phyloP scores from a whole-genome alignment of 2,888 invertebrate genomes.

The Amiota communis region DNA sequence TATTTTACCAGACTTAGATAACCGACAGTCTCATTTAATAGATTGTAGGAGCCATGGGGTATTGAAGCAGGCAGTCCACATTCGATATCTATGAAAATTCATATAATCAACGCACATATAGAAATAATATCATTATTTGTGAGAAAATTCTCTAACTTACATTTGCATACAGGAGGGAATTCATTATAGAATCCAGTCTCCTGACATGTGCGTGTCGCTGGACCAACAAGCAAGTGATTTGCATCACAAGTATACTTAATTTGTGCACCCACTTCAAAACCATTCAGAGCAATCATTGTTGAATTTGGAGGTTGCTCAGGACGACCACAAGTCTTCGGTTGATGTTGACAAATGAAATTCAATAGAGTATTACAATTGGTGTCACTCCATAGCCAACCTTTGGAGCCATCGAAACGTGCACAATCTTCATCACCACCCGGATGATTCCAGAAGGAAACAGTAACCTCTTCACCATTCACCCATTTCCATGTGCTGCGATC shows the following conservation, averaged over 20 bases:
- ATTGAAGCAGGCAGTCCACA: slow-evolving; percentile 93
- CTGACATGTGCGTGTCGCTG: slow-evolving; percentile 86
- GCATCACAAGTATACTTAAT: slow-evolving; percentile 90
- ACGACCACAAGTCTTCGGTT: slow-evolving; percentile 91
- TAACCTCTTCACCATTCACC: slow-evolving; percentile 90
- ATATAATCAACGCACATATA: not conserved
- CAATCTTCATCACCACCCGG: slow-evolving; percentile 89
- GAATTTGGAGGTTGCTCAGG: slow-evolving; percentile 96
- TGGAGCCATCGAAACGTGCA: slow-evolving; percentile 91
- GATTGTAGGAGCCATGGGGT: slow-evolving; percentile 84
- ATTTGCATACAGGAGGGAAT: slow-evolving; percentile 93
- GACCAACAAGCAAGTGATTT: slow-evolving; percentile 90
- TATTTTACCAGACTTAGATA: slow-evolving; percentile 91
- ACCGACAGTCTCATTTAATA: slow-evolving; percentile 89
- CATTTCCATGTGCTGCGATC: slow-evolving; percentile 89
- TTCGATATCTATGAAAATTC: slow-evolving; percentile 80
- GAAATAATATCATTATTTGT: not conserved
- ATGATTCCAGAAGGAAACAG: slow-evolving; percentile 93
- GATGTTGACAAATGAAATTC: slow-evolving; percentile 95
- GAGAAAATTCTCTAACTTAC: slow-evolving; percentile 75
- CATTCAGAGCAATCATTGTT: slow-evolving; percentile 83
- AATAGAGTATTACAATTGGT: slow-evolving; percentile 88
- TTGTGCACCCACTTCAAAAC: slow-evolving; percentile 86
- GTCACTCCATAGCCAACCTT: slow-evolving; percentile 96
- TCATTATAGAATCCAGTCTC: slow-evolving; percentile 95